These are phyloP conservation scores for Pelobates cultripes DNA, from an alignment of 2,797 vertebrate genomes.

Conservation along the genomic window DNA sequence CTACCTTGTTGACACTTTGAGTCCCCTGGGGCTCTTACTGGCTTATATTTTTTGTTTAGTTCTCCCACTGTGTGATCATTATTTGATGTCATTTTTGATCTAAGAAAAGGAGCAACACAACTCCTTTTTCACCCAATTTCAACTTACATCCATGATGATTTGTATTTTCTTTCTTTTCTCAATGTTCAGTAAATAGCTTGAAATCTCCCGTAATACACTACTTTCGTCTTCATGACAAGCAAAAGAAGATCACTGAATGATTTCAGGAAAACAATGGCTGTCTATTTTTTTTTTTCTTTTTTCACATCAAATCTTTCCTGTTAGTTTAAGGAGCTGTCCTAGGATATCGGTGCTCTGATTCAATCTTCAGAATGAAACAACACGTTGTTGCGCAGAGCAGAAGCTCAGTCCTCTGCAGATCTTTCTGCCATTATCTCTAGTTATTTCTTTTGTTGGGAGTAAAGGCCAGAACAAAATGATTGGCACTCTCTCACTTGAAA, in stretches of 20 bases:
- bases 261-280: conserved; percentile 33
- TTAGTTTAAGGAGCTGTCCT: conserved; percentile 24
- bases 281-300: background rate
- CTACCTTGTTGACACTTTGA: conserved; percentile 9
- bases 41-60: conserved; percentile 2
- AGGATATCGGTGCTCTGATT: conserved; percentile 45
- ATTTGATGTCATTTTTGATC: background rate
- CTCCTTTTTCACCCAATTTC: background rate
- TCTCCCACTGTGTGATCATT: conserved; percentile 8
- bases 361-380: conserved; percentile 41
- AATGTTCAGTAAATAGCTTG: conserved; percentile 22
- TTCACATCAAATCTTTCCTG: conserved; percentile 30
- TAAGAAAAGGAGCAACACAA: conserved; percentile 8
- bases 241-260: conserved; percentile 16
- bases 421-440: conserved; percentile 47
- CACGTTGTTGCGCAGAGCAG: conserved; percentile 41
- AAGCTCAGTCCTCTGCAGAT: conserved; percentile 28
- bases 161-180: conserved; percentile 17
- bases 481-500: conserved; percentile 47
- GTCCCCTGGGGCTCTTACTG: conserved; percentile 4
- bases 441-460: conserved; percentile 53
- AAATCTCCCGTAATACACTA: conserved; percentile 23
- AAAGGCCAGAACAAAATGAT: conserved; percentile 53
- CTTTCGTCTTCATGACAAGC: conserved; percentile 15
- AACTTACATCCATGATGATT: background rate